A percentile compares a stretch with the other conserved stretches of the same genome.
These are phyloP conservation scores for Atta texana DNA, from an alignment of 1,140 invertebrate genomes.

Conservation along the genomic window DNA sequence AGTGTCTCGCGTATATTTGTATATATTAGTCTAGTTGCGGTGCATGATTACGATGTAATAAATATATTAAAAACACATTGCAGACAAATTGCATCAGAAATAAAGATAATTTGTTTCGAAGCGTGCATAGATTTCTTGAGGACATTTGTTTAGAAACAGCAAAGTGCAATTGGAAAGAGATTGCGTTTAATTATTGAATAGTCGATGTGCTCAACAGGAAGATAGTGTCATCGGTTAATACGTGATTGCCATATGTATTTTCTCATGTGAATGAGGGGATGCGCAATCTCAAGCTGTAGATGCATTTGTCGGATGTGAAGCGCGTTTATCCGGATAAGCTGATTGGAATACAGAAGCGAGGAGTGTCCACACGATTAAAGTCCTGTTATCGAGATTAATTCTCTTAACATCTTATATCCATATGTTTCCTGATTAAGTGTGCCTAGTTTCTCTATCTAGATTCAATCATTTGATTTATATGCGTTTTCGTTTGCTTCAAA, in stretches of 20 bases:
- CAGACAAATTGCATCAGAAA: background rate
- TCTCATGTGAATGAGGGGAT: background rate
- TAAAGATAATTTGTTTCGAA: background rate
- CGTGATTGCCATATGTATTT: background rate
- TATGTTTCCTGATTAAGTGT: constrained; percentile 7
- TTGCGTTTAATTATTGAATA: constrained; percentile 6
- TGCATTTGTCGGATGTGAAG: constrained; percentile 21
- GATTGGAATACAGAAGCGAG: constrained; percentile 62
- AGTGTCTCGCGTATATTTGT: background rate
- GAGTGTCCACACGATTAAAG: constrained; percentile 44
- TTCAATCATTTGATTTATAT: background rate
- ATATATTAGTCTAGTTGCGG: background rate
- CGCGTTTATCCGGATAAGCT: constrained; percentile 65
- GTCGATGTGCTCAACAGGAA: background rate
- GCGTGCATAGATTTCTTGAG: background rate
- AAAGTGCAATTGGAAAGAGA: background rate
- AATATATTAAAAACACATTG: constrained; percentile 1
- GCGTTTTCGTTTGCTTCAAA: background rate
- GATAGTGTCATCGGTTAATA: background rate
- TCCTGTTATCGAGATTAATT: constrained; percentile 55
- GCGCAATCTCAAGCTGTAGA: constrained; percentile 8
- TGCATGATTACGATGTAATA: background rate
- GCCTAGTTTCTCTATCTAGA: constrained; percentile 2
- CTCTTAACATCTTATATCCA: background rate
- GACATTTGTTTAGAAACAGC: background rate